Conservation (phyloP, 2,888 invertebrate species). For the Sialis fuliginosa region DNA sequence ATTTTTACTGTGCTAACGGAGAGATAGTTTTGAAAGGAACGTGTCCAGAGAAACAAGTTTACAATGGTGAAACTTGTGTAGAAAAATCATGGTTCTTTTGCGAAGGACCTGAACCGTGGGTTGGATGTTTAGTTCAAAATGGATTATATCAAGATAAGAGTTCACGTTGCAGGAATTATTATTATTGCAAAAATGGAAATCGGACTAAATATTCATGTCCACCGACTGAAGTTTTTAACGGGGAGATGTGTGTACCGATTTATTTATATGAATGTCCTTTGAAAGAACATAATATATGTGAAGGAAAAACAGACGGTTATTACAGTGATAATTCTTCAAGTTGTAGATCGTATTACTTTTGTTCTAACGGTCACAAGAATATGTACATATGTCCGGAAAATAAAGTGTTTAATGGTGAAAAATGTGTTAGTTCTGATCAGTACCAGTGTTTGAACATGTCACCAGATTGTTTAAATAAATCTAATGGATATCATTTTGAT, state of each 20-base stretch:
- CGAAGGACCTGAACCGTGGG: constrained; percentile 11
- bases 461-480: constrained; percentile 29
- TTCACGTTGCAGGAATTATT: constrained; percentile 33
- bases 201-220: constrained; percentile 28
- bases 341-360: constrained; percentile 40
- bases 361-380: constrained; percentile 34
- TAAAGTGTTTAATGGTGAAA: constrained; percentile 31
- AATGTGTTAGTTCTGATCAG: constrained; percentile 25
- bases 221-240: constrained; percentile 27
- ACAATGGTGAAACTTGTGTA: constrained; percentile 30
- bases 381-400: constrained; percentile 35
- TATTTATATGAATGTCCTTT: constrained; percentile 28
- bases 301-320: constrained; percentile 33
- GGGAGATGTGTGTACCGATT: constrained; percentile 25
- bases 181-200: constrained; percentile 28
- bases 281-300: constrained; percentile 31
- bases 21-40: constrained; percentile 27
- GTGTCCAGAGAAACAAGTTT: constrained; percentile 29
- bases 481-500: constrained; percentile 39
- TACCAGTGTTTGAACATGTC: constrained; percentile 24
- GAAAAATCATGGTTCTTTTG: constrained; percentile 12
- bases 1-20: constrained; percentile 31
- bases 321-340: constrained; percentile 29
- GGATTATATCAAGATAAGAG: constrained; percentile 28
- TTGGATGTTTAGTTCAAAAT: constrained; percentile 14